These are phyloP conservation scores for Troides oblongomaculatus DNA, from an alignment of 2,888 invertebrate genomes.

Conservation along the genomic window DNA sequence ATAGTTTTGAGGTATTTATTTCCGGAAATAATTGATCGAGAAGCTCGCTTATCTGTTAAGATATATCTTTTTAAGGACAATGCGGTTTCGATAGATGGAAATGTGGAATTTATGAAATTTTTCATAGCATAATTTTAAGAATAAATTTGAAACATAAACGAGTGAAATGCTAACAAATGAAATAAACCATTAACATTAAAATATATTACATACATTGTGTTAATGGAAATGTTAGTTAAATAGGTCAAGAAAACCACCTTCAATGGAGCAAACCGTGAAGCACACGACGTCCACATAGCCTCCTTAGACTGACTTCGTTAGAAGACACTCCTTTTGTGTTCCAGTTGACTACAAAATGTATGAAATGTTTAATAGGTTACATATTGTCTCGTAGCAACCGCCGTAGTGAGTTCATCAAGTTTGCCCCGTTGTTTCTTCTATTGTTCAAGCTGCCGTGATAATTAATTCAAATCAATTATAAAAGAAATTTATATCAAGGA, in stretches of 20 bases:
- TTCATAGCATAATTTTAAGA: too few species aligned
- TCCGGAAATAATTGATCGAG: too few species aligned
- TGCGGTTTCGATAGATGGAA: too few species aligned
- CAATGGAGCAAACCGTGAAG: background rate
- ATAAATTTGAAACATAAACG: too few species aligned
- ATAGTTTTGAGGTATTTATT: too few species aligned
- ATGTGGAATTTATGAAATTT: too few species aligned
- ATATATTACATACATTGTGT: background rate
- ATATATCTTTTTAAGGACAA: too few species aligned
- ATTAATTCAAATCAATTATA: background rate
- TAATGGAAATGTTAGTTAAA: background rate
- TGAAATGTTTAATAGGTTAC: background rate
- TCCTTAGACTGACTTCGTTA: constrained; percentile 8
- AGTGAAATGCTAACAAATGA: too few species aligned
- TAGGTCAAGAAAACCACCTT: constrained; percentile 7
- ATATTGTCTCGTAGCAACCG: constrained; percentile 4
- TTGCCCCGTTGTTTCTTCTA: constrained; percentile 5
- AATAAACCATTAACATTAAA: background rate
- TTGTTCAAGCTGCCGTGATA: background rate
- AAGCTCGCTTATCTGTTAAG: too few species aligned
- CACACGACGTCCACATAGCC: background rate
- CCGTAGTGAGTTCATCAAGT: constrained; percentile 6
- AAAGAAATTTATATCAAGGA: too few species aligned
- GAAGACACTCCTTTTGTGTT: constrained; percentile 8
- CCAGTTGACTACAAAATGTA: constrained; percentile 4